phyloP scores from a whole-genome alignment of 1,140 invertebrate genomes.

The Pomacea maculata region DNA sequence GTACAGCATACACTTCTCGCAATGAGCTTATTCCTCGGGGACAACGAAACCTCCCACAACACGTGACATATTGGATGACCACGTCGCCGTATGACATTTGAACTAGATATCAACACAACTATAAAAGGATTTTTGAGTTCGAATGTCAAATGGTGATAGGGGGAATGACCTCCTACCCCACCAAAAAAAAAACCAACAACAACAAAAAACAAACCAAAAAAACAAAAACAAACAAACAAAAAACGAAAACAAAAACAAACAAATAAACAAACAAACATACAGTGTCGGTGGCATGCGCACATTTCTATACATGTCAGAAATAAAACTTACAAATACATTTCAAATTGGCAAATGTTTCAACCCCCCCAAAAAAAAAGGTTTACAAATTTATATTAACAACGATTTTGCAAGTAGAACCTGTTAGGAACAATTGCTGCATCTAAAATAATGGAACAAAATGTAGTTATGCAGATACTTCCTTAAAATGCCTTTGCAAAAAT shows the following conservation, averaged over 20 bases:
- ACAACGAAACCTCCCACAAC: background rate
- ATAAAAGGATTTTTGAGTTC: background rate
- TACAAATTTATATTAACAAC: background rate
- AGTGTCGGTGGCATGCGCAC: background rate
- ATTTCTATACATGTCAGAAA: too few relatives aligned
- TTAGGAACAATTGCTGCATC: too few relatives aligned
- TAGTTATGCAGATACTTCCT: too few relatives aligned
- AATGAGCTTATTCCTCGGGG: background rate
- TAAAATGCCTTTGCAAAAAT: too few relatives aligned
- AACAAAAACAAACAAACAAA: background rate
- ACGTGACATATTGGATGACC: background rate
- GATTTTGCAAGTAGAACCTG: background rate
- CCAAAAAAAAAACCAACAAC: background rate
- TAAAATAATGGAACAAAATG: too few relatives aligned
- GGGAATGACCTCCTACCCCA: too few relatives aligned
- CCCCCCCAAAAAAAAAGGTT: too few relatives aligned
- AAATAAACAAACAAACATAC: background rate
- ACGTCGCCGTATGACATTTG: background rate
- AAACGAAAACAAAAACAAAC: background rate
- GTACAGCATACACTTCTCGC: background rate
- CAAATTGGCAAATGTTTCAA: too few relatives aligned
- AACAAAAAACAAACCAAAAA: background rate
- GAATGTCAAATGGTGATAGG: too few relatives aligned
- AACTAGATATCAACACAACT: background rate
- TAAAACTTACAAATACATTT: too few relatives aligned